Evolutionary conservation across 2,888 invertebrate genomes (phyloP).

Genomic region (Lampropteryx suffumata): DNA sequence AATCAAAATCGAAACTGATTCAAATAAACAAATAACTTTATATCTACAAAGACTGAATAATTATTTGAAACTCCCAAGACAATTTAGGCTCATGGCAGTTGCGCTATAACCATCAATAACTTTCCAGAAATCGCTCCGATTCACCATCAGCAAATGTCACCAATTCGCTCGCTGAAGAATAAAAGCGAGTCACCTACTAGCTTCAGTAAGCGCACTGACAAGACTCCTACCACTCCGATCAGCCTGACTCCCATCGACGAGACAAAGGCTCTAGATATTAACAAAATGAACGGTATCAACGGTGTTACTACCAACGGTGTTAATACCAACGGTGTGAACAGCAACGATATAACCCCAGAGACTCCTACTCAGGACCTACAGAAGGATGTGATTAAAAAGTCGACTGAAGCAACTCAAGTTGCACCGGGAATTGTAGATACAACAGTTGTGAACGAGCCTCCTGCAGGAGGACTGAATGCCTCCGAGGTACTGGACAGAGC

Average conservation of each 20-base stretch:
- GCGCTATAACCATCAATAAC: slow-evolving; percentile 39
- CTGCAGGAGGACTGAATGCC: slow-evolving; percentile 81
- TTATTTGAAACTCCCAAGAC: slow-evolving; percentile 21
- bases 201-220: slow-evolving; percentile 76
- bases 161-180: slow-evolving; percentile 76
- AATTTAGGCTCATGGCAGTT: slow-evolving; percentile 15
- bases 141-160: slow-evolving; percentile 80
- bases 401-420: slow-evolving; percentile 75
- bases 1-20: too few relatives aligned
- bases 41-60: not conserved
- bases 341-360: slow-evolving; percentile 70
- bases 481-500: slow-evolving; percentile 91
- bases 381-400: slow-evolving; percentile 72
- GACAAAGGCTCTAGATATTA: slow-evolving; percentile 74
- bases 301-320: slow-evolving; percentile 35
- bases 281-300: slow-evolving; percentile 65
- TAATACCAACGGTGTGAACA: slow-evolving; percentile 51
- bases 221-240: slow-evolving; percentile 77
- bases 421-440: slow-evolving; percentile 83
- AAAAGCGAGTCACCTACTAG: slow-evolving; percentile 74
- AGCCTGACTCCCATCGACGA: slow-evolving; percentile 79
- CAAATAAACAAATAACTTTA: too few relatives aligned
- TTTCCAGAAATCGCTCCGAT: slow-evolving; percentile 79
- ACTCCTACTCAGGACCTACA: slow-evolving; percentile 66
- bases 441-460: slow-evolving; percentile 73